Evolutionary conservation across 2,888 invertebrate species (phyloP).

Genomic region (Orchestes rusci): DNA sequence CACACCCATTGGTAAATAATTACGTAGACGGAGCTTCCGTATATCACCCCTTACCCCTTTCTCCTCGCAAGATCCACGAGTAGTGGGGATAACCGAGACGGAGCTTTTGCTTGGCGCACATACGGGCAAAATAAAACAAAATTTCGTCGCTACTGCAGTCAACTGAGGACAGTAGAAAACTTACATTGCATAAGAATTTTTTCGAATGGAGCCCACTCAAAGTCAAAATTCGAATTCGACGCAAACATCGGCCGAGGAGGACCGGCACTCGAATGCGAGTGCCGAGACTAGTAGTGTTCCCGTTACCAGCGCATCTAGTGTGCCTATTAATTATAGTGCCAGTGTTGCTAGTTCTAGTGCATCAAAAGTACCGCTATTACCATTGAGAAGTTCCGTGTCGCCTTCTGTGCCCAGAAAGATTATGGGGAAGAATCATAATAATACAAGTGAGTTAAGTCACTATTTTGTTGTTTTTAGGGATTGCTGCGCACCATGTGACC

Average conservation of each 20-base stretch:
- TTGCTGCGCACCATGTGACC: conserved; percentile 23
- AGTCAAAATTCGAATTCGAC: conserved; percentile 30
- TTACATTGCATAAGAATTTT: conserved; percentile 18
- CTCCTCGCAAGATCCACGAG: conserved; percentile 17
- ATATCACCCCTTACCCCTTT: no score
- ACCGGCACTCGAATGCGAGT: conserved; percentile 25
- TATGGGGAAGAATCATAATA: conserved; percentile 58
- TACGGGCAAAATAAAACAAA: conserved; percentile 40
- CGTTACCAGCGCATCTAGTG: conserved; percentile 14
- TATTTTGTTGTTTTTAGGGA: conserved; percentile 1
- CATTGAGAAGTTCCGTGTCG: conserved; percentile 46
- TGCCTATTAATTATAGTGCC: conserved; percentile 18
- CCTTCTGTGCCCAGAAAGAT: conserved; percentile 54
- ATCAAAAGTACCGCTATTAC: conserved; percentile 34
- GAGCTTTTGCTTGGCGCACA: conserved; percentile 24
- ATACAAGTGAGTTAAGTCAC: conserved; percentile 50
- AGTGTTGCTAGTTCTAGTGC: conserved; percentile 35
- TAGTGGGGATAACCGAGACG: conserved; percentile 21
- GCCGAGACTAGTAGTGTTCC: conserved; percentile 27
- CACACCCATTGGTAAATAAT: no score
- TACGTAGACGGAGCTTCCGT: no score
- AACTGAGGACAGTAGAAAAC: conserved; percentile 21
- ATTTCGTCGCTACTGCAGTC: conserved; percentile 39
- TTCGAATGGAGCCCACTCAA: conserved; percentile 18
- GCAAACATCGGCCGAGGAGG: conserved; percentile 23